phyloP scores from a whole-genome alignment of 2,888 invertebrate species.

The Carabus problematicus region DNA sequence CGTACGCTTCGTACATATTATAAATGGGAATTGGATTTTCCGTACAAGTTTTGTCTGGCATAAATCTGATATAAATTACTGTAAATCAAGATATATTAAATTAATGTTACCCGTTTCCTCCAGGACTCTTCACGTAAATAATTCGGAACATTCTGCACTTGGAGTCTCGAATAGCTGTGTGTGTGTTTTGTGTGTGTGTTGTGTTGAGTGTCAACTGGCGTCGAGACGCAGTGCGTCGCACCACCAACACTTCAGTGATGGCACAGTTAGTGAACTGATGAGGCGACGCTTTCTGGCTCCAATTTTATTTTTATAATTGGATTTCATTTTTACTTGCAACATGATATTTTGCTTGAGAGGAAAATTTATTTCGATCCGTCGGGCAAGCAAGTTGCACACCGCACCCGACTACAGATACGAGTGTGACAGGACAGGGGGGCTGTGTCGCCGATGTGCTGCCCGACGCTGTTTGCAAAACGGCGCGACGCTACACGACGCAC shows the following conservation, averaged over 20 bases:
- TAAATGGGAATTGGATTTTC: constrained; percentile 36
- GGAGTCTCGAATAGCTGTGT: too few species aligned
- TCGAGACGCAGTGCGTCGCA: too few species aligned
- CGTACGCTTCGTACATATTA: constrained; percentile 11
- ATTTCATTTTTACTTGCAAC: constrained; percentile 12
- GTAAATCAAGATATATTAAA: constrained; percentile 40
- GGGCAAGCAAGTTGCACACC: not conserved
- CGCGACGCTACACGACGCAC: not conserved
- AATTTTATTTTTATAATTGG: constrained; percentile 34
- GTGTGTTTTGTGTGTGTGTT: too few species aligned
- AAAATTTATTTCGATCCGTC: constrained; percentile 17
- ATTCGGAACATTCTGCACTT: too few species aligned
- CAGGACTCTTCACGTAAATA: too few species aligned
- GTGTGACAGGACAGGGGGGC: too few species aligned
- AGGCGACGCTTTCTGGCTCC: constrained; percentile 4
- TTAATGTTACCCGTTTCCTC: constrained; percentile 15
- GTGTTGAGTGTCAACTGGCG: too few species aligned
- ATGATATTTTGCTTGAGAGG: constrained; percentile 15
- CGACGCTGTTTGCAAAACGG: too few species aligned
- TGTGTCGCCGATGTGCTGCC: too few species aligned
- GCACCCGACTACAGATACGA: too few species aligned
- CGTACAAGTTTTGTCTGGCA: constrained; percentile 26
- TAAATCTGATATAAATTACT: constrained; percentile 41
- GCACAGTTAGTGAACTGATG: not conserved
- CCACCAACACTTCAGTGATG: too few species aligned